phyloP scores from a whole-genome alignment of 2,797 vertebrate genomes.

The Gambusia yucatana region DNA sequence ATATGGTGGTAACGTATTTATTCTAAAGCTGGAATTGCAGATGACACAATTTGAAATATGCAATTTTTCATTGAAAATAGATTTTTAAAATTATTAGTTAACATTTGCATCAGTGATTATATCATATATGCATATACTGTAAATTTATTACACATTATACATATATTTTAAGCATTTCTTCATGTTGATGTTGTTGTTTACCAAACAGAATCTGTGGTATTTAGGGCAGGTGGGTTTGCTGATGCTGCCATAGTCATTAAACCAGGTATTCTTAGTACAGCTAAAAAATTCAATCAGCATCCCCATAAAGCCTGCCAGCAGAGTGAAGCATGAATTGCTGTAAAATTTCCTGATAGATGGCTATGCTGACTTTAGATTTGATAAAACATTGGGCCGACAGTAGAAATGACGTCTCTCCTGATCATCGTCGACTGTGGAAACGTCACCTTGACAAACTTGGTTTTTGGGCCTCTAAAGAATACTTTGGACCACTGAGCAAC shows the following conservation, averaged over 20 bases:
- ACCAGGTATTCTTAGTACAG: neutral
- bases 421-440: neutral
- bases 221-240: neutral
- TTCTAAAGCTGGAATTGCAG: neutral
- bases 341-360: neutral
- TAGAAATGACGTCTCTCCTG: neutral
- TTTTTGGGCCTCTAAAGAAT: neutral
- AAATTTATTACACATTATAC: neutral
- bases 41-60: neutral
- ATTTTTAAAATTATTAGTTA: neutral
- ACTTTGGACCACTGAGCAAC: neutral
- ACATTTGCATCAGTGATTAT: neutral
- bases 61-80: neutral
- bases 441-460: neutral
- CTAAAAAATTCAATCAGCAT: neutral
- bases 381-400: neutral
- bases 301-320: neutral
- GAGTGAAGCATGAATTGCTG: neutral
- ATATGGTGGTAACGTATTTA: neutral
- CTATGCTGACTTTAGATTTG: neutral
- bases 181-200: neutral
- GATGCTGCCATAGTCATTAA: neutral
- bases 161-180: neutral
- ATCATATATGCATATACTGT: neutral
- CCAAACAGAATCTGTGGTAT: neutral